phyloP scores from a whole-genome alignment of 2,797 vertebrate species.

The Lutjanus argentimaculatus region DNA sequence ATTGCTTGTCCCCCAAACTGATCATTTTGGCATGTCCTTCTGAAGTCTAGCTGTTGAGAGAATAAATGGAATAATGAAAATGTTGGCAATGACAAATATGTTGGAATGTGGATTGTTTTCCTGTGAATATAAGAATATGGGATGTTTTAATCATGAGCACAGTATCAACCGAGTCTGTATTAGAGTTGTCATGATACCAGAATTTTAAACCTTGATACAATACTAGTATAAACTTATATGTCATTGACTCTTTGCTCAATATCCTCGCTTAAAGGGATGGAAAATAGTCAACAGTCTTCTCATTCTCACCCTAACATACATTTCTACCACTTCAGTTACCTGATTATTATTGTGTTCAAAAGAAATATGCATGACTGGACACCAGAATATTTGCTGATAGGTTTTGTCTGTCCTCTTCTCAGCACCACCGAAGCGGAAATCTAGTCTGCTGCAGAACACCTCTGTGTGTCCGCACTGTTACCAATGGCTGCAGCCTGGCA shows the following conservation, averaged over 20 bases:
- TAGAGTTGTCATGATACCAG: too few relatives aligned
- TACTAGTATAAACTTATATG: not conserved
- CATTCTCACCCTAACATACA: not conserved
- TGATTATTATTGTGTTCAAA: not conserved
- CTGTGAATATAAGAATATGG: not conserved
- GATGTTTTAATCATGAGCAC: not conserved
- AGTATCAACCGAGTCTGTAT: not conserved
- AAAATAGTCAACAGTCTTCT: not conserved
- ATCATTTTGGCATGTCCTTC: not conserved
- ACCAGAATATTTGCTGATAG: not conserved
- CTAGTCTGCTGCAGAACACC: constrained; percentile 41
- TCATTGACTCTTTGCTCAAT: not conserved
- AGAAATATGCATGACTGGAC: not conserved
- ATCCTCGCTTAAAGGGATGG: not conserved
- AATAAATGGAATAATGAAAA: not conserved
- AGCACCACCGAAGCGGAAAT: constrained; percentile 60
- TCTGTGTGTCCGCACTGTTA: constrained; percentile 89
- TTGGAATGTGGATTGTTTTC: not conserved
- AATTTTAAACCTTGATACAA: too few relatives aligned
- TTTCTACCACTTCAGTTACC: not conserved
- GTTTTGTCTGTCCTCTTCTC: constrained; percentile 3
- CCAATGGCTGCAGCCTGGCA: constrained; percentile 89
- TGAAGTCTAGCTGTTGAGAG: not conserved
- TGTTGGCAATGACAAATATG: not conserved
- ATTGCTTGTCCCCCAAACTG: not conserved